Percentiles rank a stretch among this genome's conserved stretches.
phyloP scores from a whole-genome alignment of 2,888 invertebrate species.

The Eurytoma californica region DNA sequence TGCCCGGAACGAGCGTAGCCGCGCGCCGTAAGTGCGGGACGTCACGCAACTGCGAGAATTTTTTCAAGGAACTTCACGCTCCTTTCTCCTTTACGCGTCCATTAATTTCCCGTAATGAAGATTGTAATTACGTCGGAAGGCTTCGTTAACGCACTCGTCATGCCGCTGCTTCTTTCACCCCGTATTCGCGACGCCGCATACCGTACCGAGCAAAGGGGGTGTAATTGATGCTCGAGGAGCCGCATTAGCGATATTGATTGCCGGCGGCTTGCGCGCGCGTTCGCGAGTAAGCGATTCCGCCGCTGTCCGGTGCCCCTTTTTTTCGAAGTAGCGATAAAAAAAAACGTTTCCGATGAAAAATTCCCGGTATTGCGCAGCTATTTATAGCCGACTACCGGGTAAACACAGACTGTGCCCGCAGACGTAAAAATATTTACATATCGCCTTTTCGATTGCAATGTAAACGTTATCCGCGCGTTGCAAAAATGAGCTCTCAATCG shows the following conservation, averaged over 20 bases:
- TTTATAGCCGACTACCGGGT: background rate
- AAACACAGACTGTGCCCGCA: background rate
- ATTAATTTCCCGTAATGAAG: conserved; percentile 27
- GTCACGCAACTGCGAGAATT: conserved; percentile 36
- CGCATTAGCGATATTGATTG: conserved; percentile 47
- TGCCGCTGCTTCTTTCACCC: background rate
- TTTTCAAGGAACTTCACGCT: conserved; percentile 22
- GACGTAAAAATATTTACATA: background rate
- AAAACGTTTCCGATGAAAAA: background rate
- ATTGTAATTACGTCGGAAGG: conserved; percentile 11
- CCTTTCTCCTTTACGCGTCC: background rate
- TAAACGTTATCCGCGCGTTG: background rate
- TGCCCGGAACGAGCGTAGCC: conserved; percentile 14
- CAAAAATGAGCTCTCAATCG: background rate
- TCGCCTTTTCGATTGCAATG: background rate
- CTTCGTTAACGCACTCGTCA: conserved; percentile 3
- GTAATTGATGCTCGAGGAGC: conserved; percentile 46
- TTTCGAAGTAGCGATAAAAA: too few species aligned
- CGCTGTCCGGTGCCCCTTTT: too few species aligned
- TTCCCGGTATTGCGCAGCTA: background rate
- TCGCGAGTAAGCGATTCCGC: too few species aligned
- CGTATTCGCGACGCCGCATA: background rate
- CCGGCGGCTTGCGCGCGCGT: background rate
- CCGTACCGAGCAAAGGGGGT: conserved; percentile 15
- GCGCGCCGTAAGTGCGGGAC: conserved; percentile 24